A percentile compares a stretch with the other conserved stretches of the same genome.
These are phyloP conservation scores for Isotomurus palustris DNA, from an alignment of 2,888 invertebrate genomes.

Conservation along the genomic window DNA sequence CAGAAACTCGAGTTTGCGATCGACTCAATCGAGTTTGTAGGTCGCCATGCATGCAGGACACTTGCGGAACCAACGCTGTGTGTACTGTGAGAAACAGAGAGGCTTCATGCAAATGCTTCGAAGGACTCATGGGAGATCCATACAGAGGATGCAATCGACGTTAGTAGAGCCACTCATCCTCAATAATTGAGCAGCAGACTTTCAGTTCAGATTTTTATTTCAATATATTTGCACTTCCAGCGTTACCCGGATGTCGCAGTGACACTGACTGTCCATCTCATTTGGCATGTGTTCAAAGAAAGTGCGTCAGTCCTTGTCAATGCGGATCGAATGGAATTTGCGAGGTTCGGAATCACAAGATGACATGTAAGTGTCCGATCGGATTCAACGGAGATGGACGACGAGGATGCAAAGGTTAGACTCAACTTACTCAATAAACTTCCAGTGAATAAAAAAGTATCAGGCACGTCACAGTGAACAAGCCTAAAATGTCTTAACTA, in stretches of 20 bases:
- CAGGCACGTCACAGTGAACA: no score
- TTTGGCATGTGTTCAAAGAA: slow-evolving; percentile 64
- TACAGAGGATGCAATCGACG: slow-evolving; percentile 66
- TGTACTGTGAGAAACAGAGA: slow-evolving; percentile 72
- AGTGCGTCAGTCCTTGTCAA: slow-evolving; percentile 73
- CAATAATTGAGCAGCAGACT: neutral
- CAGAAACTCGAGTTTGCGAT: slow-evolving; percentile 78
- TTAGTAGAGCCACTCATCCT: slow-evolving; percentile 47
- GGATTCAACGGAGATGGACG: slow-evolving; percentile 69
- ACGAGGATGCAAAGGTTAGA: slow-evolving; percentile 26
- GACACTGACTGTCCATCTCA: slow-evolving; percentile 73
- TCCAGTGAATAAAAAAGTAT: no score
- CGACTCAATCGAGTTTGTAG: slow-evolving; percentile 76
- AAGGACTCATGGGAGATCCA: slow-evolving; percentile 71
- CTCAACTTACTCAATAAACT: neutral
- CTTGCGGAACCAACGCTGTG: slow-evolving; percentile 72
- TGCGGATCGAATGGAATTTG: slow-evolving; percentile 70
- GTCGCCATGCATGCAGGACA: slow-evolving; percentile 70
- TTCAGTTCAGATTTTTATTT: neutral
- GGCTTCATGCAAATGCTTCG: slow-evolving; percentile 68
- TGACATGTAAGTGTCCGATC: slow-evolving; percentile 74
- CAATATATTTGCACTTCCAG: slow-evolving; percentile 10
- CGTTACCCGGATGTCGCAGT: slow-evolving; percentile 66
- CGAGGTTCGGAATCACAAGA: slow-evolving; percentile 65
- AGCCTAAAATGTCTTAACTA: neutral